A percentile compares a stretch with the other conserved stretches of the same genome.
Conservation (phyloP, 2,113 vertebrate genomes). For the Atrichornis clamosus region DNA sequence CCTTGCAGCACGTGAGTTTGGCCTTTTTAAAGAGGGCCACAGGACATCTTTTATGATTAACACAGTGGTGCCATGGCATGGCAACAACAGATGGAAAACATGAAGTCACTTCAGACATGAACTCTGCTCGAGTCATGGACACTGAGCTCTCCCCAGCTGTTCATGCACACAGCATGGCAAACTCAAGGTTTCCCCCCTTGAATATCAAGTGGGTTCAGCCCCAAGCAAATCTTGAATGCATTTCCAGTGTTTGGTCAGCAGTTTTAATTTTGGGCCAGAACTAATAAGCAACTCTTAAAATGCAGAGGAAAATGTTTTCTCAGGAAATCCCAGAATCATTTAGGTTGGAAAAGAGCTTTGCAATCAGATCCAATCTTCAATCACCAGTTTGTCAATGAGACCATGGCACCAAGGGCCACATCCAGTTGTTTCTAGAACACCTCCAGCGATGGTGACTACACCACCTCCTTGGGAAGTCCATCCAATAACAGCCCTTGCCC, state of each 20-base stretch:
- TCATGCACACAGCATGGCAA: background rate
- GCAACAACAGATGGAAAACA: background rate
- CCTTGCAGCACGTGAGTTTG: background rate
- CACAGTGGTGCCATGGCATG: background rate
- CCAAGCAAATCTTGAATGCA: background rate
- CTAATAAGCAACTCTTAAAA: background rate
- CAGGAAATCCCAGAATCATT: background rate
- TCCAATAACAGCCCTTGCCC: no score
- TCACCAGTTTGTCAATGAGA: background rate
- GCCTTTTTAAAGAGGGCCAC: background rate
- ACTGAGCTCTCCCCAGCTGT: background rate
- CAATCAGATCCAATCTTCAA: fast-evolving
- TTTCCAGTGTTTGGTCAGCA: background rate
- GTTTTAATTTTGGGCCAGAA: background rate
- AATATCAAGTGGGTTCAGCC: background rate
- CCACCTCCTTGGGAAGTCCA: no score
- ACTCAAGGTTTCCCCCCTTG: background rate
- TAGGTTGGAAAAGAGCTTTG: background rate
- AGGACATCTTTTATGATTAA: background rate
- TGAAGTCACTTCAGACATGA: fast-evolving
- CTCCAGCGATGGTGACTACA: background rate
- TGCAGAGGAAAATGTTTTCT: background rate
- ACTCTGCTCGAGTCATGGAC: background rate
- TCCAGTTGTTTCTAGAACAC: background rate
- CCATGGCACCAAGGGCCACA: background rate